A percentile compares a stretch with the other conserved stretches of the same genome.
phyloP scores from a whole-genome alignment of 2,888 invertebrate genomes.

The Sipunculus nudus region DNA sequence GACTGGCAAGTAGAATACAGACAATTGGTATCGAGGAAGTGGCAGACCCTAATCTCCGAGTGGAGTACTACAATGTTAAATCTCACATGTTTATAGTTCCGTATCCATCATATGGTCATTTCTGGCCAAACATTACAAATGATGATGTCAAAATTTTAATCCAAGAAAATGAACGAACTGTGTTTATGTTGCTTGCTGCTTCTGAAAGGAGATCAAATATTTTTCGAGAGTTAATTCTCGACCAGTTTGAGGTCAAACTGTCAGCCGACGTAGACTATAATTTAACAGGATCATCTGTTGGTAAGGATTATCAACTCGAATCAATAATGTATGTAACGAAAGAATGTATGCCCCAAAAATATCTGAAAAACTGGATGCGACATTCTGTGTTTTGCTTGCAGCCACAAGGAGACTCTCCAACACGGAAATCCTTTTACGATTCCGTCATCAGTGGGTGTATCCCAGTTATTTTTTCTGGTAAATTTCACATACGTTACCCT shows the following conservation, averaged over 20 bases:
- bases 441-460: slow-evolving; percentile 53
- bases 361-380: slow-evolving; percentile 51
- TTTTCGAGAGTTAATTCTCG: slow-evolving; percentile 43
- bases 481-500: slow-evolving; percentile 42
- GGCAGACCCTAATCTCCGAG: not conserved
- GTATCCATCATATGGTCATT: slow-evolving; percentile 54
- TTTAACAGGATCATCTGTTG: too few relatives aligned
- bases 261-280: too few relatives aligned
- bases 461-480: slow-evolving; percentile 42
- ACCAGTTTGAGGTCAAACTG: too few relatives aligned
- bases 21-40: slow-evolving; percentile 48
- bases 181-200: slow-evolving; percentile 48
- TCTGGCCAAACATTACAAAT: too few relatives aligned
- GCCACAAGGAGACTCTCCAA: slow-evolving; percentile 56
- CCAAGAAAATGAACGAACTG: slow-evolving; percentile 27
- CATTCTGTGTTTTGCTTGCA: slow-evolving; percentile 52
- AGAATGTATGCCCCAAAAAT: too few relatives aligned
- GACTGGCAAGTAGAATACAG: slow-evolving; percentile 34
- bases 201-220: slow-evolving; percentile 41
- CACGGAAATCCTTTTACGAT: slow-evolving; percentile 56
- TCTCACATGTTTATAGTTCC: slow-evolving; percentile 46
- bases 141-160: too few relatives aligned
- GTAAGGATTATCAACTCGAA: too few relatives aligned
- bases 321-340: too few relatives aligned
- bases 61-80: slow-evolving; percentile 2